Evolutionary conservation across 2,113 vertebrate species (phyloP).

Genomic region (Athene noctua): DNA sequence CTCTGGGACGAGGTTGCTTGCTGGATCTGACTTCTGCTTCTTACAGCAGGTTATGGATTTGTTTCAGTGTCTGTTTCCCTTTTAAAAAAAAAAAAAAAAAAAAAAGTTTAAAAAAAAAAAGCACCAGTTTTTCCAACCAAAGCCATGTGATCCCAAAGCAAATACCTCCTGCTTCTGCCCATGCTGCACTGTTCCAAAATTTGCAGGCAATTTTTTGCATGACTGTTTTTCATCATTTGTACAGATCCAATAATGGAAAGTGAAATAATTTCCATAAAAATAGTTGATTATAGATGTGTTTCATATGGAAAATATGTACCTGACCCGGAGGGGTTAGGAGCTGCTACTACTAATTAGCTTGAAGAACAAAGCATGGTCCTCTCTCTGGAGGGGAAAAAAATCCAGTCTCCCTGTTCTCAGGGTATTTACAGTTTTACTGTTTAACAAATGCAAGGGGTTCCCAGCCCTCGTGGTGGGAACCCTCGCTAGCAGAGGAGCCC

Average conservation of each 20-base stretch:
- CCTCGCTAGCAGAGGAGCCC: neutral
- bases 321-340: conserved; percentile 45
- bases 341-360: conserved; percentile 53
- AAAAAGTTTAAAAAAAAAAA: no score
- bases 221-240: conserved; percentile 42
- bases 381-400: neutral
- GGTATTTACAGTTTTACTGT: conserved; percentile 48
- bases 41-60: neutral
- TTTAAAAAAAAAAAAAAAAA: neutral
- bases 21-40: conserved; percentile 36
- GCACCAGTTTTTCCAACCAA: neutral
- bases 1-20: neutral
- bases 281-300: conserved; percentile 35
- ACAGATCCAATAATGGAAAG: conserved; percentile 30
- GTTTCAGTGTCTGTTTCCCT: conserved; percentile 5
- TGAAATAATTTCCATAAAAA: conserved; percentile 40
- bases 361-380: conserved; percentile 38
- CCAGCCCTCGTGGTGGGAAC: neutral
- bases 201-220: conserved; percentile 10
- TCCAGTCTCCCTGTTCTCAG: conserved; percentile 58
- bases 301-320: conserved; percentile 45
- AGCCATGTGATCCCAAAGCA: conserved; percentile 56
- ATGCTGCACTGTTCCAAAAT: conserved; percentile 34
- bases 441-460: neutral
- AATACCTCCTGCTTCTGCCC: conserved; percentile 60